Percentiles rank a stretch among this genome's conserved stretches.
phyloP scores from a whole-genome alignment of 2,113 vertebrate species.

The Indri indri region DNA sequence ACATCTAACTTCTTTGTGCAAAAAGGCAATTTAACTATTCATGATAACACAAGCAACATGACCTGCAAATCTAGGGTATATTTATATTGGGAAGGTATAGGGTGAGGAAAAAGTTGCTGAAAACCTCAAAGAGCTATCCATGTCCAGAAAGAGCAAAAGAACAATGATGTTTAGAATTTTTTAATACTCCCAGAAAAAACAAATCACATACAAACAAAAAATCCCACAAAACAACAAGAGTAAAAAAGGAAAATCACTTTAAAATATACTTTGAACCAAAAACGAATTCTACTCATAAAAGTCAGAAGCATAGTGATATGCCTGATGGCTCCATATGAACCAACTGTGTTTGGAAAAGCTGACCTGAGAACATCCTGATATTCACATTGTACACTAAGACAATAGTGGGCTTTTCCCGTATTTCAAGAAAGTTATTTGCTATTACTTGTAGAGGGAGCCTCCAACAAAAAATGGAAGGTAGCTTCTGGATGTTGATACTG shows the following conservation, averaged over 20 bases:
- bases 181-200: background rate
- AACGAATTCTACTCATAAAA: background rate
- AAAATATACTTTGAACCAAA: constrained; percentile 40
- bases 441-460: background rate
- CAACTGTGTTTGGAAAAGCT: background rate
- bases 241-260: background rate
- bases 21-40: background rate
- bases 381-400: background rate
- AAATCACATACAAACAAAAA: background rate
- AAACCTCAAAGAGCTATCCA: background rate
- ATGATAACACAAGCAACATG: background rate
- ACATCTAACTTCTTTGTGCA: background rate
- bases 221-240: background rate
- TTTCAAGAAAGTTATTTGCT: background rate
- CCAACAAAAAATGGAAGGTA: background rate
- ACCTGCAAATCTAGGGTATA: background rate
- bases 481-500: background rate
- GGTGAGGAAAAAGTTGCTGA: background rate
- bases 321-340: background rate
- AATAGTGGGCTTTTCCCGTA: background rate
- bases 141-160: background rate
- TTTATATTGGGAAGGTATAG: background rate
- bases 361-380: background rate
- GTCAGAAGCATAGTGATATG: background rate
- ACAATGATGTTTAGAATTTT: background rate